Evolutionary conservation across 2,113 vertebrate genomes (phyloP), one percentile per base, ranked within the genome.

Genomic region (Nyctibius bracteatus): DNA sequence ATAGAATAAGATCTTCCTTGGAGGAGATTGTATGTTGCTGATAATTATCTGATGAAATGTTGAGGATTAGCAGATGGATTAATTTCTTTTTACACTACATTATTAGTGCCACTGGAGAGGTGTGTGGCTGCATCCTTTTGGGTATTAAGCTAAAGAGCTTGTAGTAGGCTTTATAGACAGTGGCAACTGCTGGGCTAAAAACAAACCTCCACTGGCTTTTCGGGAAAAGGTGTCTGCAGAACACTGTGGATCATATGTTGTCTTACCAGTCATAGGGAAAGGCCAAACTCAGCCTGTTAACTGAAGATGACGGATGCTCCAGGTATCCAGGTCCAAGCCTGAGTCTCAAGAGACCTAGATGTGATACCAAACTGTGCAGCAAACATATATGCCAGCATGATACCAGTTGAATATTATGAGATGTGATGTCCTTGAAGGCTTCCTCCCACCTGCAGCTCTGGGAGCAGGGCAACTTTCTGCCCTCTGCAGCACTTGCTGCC

Each of bases 11-110:
- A 96, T 96, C 97, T 97, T 98, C 95, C 97, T 98, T 72, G 77
- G 95, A 98, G 96, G 94, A 90, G 88, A 96, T 92, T 92, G 94
- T 85, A 81, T 90, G 85, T 79, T 88, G 54, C 90, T 82, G 97
- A 97, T 98, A 96, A 96, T 95, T 96, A 98, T 97, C 97, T 84
- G 96, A 93, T 97, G 97, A 97, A 96, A 95, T 75, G 96, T 94
- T 93, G 91, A 96, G 97, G 90, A 97, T 97, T 96, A 78, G 94
- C 97, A 98, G 96, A 95, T 94, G 96, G 97, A 98, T 98, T 98
- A 92, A 98, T 97, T 98, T 97, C 24, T 8, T 95, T 97, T 97
- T 94, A 90, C 91, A 87, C 94, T 83, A 83, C 24, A 86, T 79
- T 94, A 82, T 96, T 96, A 96, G 83, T 3, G 44, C 88, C 87